phyloP scores from a whole-genome alignment of 2,888 invertebrate genomes.

The Rhingia rostrata region DNA sequence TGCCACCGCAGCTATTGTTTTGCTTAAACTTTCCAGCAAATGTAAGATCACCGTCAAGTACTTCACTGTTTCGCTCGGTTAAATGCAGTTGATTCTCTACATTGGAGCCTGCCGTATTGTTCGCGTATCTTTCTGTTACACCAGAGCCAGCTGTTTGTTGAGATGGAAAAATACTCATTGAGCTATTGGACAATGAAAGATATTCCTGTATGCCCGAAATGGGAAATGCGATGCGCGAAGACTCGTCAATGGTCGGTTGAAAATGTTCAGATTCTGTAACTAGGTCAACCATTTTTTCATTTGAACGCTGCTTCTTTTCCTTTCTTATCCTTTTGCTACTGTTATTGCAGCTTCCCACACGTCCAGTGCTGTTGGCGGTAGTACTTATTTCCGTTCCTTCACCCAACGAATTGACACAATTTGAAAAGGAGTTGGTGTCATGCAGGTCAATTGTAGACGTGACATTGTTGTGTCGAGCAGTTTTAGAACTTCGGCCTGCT shows the following conservation, averaged over 20 bases:
- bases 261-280: constrained; percentile 70
- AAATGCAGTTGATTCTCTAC: constrained; percentile 40
- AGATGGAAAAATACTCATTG: constrained; percentile 78
- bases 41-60: constrained; percentile 77
- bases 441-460: constrained; percentile 78
- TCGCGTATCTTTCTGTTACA: constrained; percentile 44
- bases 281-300: constrained; percentile 44
- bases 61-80: constrained; percentile 36
- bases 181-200: constrained; percentile 77
- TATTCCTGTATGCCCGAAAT: constrained; percentile 74
- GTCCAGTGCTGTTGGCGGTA: constrained; percentile 16
- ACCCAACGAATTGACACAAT: constrained; percentile 69
- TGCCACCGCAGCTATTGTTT: constrained; percentile 67
- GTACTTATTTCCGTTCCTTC: constrained; percentile 20
- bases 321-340: constrained; percentile 77
- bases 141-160: constrained; percentile 61
- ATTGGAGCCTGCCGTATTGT: constrained; percentile 19
- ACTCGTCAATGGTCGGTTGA: constrained; percentile 74
- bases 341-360: constrained; percentile 31
- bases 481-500: constrained; percentile 15
- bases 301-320: constrained; percentile 76
- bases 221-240: constrained; percentile 69
- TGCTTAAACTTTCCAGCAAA: constrained; percentile 81
- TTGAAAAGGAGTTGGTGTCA: constrained; percentile 80
- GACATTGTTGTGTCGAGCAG: constrained; percentile 22